A percentile compares a stretch with the other conserved stretches of the same genome.
phyloP scores from a whole-genome alignment of 64 coral and sea anemone genomes.

The Montipora capricornis region DNA sequence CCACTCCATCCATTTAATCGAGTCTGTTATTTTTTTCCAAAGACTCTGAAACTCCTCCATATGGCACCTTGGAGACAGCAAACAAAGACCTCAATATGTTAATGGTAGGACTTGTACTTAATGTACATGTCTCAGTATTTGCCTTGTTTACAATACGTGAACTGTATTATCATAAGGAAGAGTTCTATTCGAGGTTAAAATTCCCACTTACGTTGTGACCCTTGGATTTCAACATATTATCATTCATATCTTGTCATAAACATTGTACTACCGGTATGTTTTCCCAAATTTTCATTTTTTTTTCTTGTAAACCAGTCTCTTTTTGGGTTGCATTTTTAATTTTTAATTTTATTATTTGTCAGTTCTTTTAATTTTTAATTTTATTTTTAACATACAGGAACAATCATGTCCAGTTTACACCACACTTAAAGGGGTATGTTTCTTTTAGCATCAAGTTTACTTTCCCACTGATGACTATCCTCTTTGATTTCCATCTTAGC shows the following conservation, averaged over 20 bases:
- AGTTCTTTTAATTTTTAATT: background rate
- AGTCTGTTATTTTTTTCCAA: background rate
- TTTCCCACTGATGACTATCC: no score
- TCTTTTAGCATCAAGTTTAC: background rate
- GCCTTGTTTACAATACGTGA: no score
- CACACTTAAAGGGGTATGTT: constrained; percentile 89
- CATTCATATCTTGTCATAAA: no score
- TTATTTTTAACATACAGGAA: constrained; percentile 68
- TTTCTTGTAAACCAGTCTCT: background rate
- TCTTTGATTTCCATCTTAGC: background rate
- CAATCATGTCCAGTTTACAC: constrained; percentile 92
- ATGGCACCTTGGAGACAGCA: constrained; percentile 78
- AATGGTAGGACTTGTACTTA: constrained; percentile 28
- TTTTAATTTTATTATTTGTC: background rate
- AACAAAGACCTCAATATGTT: constrained; percentile 72
- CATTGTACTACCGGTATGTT: background rate
- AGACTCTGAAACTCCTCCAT: constrained; percentile 91
- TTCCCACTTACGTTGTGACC: no score
- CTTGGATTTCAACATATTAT: no score
- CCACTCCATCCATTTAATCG: no score
- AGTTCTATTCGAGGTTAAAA: no score
- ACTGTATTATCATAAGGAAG: no score
- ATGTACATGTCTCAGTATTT: no score
- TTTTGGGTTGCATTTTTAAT: background rate
- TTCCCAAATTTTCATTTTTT: background rate